These are phyloP conservation scores for Tineola bisselliella DNA, from an alignment of 2,888 invertebrate genomes.

Conservation along the genomic window DNA sequence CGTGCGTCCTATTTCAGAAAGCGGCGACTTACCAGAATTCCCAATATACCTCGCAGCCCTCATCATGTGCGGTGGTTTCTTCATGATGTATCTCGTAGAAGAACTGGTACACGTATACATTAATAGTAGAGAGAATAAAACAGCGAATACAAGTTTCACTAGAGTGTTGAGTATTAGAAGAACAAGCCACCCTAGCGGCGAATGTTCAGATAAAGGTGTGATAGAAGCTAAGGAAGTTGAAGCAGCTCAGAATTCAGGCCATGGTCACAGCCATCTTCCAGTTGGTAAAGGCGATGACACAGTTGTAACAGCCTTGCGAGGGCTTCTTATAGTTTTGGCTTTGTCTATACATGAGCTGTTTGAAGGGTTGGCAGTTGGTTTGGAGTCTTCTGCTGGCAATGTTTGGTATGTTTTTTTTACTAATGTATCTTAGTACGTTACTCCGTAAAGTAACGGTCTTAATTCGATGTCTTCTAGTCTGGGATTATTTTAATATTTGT, in stretches of 20 bases:
- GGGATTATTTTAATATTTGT: no score
- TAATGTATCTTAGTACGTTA: background rate
- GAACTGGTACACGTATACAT: conserved; percentile 79
- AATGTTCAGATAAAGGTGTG: conserved; percentile 16
- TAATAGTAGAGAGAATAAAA: conserved; percentile 55
- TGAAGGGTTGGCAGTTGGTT: conserved; percentile 84
- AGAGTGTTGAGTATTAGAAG: conserved; percentile 46
- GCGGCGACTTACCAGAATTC: conserved; percentile 59
- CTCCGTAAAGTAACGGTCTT: no score
- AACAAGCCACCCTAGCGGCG: conserved; percentile 44
- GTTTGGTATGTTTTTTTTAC: conserved; percentile 46
- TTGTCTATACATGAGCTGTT: conserved; percentile 81
- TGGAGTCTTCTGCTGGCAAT: conserved; percentile 71
- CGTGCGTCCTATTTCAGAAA: conserved; percentile 28
- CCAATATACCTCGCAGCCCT: conserved; percentile 75
- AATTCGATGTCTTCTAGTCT: no score
- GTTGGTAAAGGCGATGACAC: conserved; percentile 34
- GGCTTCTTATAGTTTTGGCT: conserved; percentile 81
- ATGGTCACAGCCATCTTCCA: conserved; percentile 41
- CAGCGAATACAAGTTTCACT: conserved; percentile 35
- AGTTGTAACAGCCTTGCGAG: conserved; percentile 69
- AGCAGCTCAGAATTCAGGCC: conserved; percentile 16
- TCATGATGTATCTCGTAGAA: conserved; percentile 80
- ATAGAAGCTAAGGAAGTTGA: conserved; percentile 15
- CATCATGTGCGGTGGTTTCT: conserved; percentile 80